Base-by-base conservation (phyloP, 2,888 invertebrate species). In the Caradrina clavipalpis region DNA sequence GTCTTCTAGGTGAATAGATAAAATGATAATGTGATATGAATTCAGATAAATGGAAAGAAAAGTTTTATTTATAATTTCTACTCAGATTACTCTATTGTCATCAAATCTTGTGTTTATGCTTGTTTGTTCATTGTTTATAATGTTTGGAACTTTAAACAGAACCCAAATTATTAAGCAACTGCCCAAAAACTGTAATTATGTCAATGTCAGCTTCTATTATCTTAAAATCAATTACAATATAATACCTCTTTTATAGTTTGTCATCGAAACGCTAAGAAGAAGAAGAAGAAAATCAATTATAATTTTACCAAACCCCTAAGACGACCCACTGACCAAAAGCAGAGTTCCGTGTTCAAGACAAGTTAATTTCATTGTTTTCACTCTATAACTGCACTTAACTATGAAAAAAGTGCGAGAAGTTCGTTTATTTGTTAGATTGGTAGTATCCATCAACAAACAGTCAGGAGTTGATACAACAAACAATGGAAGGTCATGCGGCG, bases 401-500 rank as follows among this genome's bases (percentile, higher is more conserved):
- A 51, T 31, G 45, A 5, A 42, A 74, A 7, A 50, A 8, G 31
- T 45, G 13, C 50, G 59, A 59, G 35, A 19, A 26, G 22, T 15
- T 17, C 2, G 26, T 55, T 4, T 47, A 54, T 3, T 49, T 49
- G 57, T 60, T 66, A 74, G 39, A 58, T 61, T 62, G 51, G 22
- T 54, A 58, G 63, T 58, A 73, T 69, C 69, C 49, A 76, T 70
- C 66, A 81, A 71, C 59, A 81, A 73, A 69, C 55, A 63, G 31
- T 58, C 7, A 58, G 50, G 63, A 74, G 47, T 58, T 74, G 66
- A 69, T 74, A 68, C 68, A 53, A 78, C 67, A 83, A 73, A 85
- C 85, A 85, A 82, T 83, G 80, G 82, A 85, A 87, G 87, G 84
- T 83, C 84, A 83, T 57, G 56, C 50, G 21, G 47, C 63, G 72